A percentile compares a stretch with the other conserved stretches of the same genome.
Conservation (phyloP, 2,888 invertebrate genomes). For the Drosophila conformis region DNA sequence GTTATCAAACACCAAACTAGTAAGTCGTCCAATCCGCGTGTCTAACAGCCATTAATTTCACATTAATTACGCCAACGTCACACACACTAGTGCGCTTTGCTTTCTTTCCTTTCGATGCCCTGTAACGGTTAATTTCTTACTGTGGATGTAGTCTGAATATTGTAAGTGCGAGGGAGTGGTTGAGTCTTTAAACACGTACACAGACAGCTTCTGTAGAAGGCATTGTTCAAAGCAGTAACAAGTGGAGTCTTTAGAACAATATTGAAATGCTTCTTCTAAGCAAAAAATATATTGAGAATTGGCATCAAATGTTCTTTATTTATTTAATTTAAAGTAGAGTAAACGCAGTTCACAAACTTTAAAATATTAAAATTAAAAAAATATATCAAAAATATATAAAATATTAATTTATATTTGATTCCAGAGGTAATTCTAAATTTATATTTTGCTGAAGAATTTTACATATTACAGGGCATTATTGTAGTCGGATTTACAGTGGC, state of each 20-base stretch:
- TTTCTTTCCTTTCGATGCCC: constrained; percentile 26
- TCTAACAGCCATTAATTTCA: constrained; percentile 64
- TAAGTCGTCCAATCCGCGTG: constrained; percentile 53
- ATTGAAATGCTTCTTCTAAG: not conserved
- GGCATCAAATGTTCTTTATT: not conserved
- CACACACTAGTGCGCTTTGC: constrained; percentile 56
- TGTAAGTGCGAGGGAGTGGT: not conserved
- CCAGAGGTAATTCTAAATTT: not conserved
- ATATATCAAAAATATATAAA: not conserved
- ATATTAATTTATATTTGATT: not conserved
- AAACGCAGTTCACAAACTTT: not conserved
- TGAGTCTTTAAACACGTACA: not conserved
- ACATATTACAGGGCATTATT: constrained; percentile 24
- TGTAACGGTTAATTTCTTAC: not conserved
- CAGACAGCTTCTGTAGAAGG: not conserved
- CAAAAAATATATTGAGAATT: not conserved
- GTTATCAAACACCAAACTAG: constrained; percentile 19
- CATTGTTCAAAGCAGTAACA: not conserved
- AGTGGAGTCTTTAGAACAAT: not conserved
- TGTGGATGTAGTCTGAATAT: not conserved
- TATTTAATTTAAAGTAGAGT: not conserved
- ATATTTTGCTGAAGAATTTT: not conserved
- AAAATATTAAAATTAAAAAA: not conserved
- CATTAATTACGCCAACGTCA: constrained; percentile 70
- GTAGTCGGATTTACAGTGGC: not conserved